These are phyloP conservation scores for Thecocarcelia acutangulata DNA, from an alignment of 2,888 invertebrate genomes.

Conservation along the genomic window DNA sequence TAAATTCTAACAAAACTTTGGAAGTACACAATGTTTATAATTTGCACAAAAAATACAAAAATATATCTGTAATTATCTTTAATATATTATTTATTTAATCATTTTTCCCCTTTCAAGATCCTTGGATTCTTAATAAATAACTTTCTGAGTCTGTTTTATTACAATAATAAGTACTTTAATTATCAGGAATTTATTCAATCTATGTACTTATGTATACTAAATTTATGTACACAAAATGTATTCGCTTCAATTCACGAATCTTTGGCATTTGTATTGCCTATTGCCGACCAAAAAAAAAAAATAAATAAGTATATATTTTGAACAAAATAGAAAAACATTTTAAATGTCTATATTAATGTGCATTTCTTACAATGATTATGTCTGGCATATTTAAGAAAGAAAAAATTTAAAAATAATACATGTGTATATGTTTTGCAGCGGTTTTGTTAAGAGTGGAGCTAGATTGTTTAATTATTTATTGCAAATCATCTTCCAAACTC, in stretches of 20 bases:
- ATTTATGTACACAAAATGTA: background rate
- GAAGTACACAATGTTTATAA: slow-evolving; percentile 23
- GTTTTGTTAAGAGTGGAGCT: background rate
- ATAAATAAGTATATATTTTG: no score
- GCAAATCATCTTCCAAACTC: slow-evolving; percentile 46
- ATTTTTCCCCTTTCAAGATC: background rate
- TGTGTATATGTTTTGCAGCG: slow-evolving; percentile 3
- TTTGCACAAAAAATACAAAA: slow-evolving; percentile 14
- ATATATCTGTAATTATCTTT: slow-evolving; percentile 3
- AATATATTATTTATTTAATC: background rate
- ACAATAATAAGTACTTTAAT: slow-evolving; percentile 40
- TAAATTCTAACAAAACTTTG: slow-evolving; percentile 57
- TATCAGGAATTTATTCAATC: slow-evolving; percentile 17
- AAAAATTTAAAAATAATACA: slow-evolving; percentile 2
- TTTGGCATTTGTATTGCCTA: background rate
- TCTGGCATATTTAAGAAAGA: background rate
- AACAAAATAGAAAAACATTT: background rate
- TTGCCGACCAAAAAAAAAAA: background rate
- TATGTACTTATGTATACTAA: slow-evolving; percentile 10
- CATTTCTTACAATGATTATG: slow-evolving; percentile 19
- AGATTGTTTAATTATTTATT: slow-evolving; percentile 10
- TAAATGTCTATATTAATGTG: background rate
- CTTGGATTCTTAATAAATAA: slow-evolving; percentile 1
- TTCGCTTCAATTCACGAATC: background rate
- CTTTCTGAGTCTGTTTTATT: slow-evolving; percentile 6